phyloP scores from a whole-genome alignment of 64 coral and sea anemone species.

The Anthopleura sola region DNA sequence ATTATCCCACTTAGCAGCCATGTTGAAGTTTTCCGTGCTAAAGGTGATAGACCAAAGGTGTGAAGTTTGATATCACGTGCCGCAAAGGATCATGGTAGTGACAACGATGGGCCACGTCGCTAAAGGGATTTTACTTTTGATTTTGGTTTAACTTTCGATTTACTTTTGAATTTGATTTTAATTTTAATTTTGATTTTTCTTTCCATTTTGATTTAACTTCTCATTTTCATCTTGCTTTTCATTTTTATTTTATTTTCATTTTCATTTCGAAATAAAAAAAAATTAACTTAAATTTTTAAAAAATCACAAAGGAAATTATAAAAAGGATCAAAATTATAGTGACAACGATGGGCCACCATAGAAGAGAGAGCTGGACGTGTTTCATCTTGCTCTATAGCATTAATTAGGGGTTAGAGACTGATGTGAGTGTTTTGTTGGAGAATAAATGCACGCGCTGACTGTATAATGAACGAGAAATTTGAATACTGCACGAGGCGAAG shows the following conservation, averaged over 20 bases:
- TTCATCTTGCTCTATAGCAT: no score
- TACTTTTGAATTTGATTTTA: neutral
- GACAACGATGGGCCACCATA: neutral
- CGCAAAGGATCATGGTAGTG: conserved; percentile 1
- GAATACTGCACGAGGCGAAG: no score
- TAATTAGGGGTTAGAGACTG: no score
- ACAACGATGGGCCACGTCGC: neutral
- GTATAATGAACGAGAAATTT: no score
- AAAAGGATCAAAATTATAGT: neutral
- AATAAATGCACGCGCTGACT: no score
- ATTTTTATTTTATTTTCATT: no score
- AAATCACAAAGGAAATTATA: neutral
- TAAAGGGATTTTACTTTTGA: neutral
- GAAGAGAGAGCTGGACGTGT: no score
- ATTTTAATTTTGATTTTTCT: neutral
- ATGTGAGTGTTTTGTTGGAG: no score
- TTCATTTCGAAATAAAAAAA: neutral
- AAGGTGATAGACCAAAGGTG: neutral
- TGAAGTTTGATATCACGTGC: neutral
- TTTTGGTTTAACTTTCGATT: neutral
- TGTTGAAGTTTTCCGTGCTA: neutral
- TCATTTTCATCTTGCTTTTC: no score
- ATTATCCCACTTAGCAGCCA: no score
- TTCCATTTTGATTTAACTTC: no score
- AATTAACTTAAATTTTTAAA: neutral